Evolutionary conservation across 1,140 invertebrate genomes (phyloP), one percentile per base, ranked within the genome.

Genomic region (Saccostrea glomerata): DNA sequence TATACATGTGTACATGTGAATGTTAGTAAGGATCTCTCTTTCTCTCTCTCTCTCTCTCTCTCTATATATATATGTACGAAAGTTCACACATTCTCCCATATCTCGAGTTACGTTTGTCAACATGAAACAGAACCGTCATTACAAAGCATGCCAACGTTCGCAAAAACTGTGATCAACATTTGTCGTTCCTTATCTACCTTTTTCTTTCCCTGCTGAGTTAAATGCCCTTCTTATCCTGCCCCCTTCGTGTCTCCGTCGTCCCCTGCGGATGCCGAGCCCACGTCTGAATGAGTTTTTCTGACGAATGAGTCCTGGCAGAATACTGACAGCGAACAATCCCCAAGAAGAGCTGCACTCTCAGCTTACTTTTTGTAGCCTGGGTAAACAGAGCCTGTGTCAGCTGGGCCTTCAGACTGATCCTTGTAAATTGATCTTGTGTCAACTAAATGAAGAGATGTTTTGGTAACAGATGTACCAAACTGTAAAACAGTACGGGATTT

Each of bases 361-460:
- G 15, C 70, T 36, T 77, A 77, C 25, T 77, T 15, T 77, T 30
- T 15, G 25, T 77, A 20, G 70, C 23, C 70, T 25, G 70, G 70
- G 70, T 77, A 77, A 63, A 63, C 23, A 77, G 23, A 36, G 70
- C 12, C 25, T 77, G 70, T 15, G 17, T 36, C 70, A 77, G 70
- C 25, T 77, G 12, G 70, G 23, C 12, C 25, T 25, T 30, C 23
- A 36, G 30, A 25, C 25, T 30, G 70, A 77, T 77, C 30, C 30
- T 77, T 77, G 70, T 77, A 77, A 77, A 77, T 77, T 77, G 70
- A 77, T 77, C 70, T 11, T 77, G 70, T 77, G 70, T 77, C 70
- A 77, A 77, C 25, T 25, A 12, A 4, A 25, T 77, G 70, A 30
- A 17, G 30, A 77, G 23, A 15, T 25, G 30, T 73, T 63, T 73